These are phyloP conservation scores for Hirtodrosophila duncani DNA, from an alignment of 2,888 invertebrate species.

Conservation along the genomic window DNA sequence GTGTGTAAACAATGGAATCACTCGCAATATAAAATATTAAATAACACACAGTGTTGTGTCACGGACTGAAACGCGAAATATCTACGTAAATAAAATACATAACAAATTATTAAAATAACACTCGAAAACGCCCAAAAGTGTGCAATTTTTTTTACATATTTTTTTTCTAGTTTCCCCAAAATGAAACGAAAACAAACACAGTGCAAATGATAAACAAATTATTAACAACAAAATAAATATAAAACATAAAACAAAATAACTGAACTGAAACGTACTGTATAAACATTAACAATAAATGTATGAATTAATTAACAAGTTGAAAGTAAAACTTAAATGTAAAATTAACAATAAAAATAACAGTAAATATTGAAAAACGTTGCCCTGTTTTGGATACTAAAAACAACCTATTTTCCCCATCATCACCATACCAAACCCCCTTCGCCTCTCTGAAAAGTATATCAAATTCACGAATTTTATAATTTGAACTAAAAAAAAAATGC, in stretches of 20 bases:
- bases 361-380: constrained; percentile 50
- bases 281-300: constrained; percentile 21
- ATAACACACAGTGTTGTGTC: no score
- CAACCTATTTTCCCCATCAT: not conserved
- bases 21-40: no score
- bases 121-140: constrained; percentile 12
- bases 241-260: constrained; percentile 25
- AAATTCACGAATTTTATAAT: constrained; percentile 13
- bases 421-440: not conserved
- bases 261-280: constrained; percentile 25
- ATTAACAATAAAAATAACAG: constrained; percentile 3
- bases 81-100: constrained; percentile 1
- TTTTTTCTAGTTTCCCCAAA: constrained; percentile 32
- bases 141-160: constrained; percentile 33
- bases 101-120: not conserved
- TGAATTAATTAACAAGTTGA: no score
- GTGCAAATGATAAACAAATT: constrained; percentile 17
- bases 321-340: no score
- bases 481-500: not conserved
- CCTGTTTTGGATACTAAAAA: constrained; percentile 40
- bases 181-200: constrained; percentile 14
- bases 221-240: not conserved
- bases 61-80: not conserved
- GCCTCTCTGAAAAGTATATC: constrained; percentile 6
- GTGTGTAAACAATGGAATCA: no score